Conservation (phyloP, 2,113 vertebrate species). For the Dryoscopus gambensis region DNA sequence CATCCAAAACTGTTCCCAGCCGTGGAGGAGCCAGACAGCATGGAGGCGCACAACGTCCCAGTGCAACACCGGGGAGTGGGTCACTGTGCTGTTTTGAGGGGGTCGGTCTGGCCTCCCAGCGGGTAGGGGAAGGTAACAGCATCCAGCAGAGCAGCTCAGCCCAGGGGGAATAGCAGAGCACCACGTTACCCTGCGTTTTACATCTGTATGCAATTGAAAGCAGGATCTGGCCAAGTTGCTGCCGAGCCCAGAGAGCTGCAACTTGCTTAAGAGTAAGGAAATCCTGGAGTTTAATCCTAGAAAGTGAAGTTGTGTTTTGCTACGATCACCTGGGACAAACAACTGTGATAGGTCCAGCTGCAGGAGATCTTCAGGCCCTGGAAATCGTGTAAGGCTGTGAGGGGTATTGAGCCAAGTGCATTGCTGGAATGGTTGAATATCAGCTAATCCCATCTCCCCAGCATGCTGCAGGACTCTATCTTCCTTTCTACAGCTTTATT, state of each 20-base stretch:
- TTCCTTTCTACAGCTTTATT: not conserved
- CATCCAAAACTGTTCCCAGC: constrained; percentile 35
- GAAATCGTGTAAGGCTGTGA: not conserved
- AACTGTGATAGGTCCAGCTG: not conserved
- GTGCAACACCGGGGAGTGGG: not conserved
- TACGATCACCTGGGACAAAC: not conserved
- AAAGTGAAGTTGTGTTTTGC: constrained; percentile 11
- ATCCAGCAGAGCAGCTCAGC: not conserved
- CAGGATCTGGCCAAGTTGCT: not conserved
- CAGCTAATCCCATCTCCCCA: not conserved
- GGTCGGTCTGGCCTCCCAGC: not conserved
- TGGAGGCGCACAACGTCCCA: not conserved
- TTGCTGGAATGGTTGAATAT: not conserved
- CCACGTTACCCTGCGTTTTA: not conserved
- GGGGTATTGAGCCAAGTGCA: not conserved
- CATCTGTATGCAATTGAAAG: constrained; percentile 45
- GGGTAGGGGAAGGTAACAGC: not conserved
- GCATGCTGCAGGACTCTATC: rapidly evolving
- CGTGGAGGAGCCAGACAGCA: not conserved
- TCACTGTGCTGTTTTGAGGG: not conserved
- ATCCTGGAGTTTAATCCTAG: constrained; percentile 52
- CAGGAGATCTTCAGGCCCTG: not conserved
- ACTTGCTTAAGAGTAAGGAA: constrained; percentile 3
- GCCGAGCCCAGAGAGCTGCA: constrained; percentile 20
- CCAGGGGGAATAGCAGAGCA: not conserved